phyloP scores from a whole-genome alignment of 1,140 invertebrate genomes.

The Drosophila elegans region DNA sequence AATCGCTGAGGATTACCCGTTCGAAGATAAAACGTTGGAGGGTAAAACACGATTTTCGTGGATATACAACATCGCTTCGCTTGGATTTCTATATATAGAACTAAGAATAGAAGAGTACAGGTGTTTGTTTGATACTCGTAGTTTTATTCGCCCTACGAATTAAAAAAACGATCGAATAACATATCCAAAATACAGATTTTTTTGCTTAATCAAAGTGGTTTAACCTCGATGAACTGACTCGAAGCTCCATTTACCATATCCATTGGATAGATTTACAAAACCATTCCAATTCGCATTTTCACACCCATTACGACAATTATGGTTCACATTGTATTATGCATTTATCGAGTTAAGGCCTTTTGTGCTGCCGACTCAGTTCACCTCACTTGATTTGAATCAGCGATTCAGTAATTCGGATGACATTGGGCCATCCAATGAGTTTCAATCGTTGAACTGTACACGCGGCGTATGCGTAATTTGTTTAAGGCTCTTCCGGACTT shows the following conservation, averaged over 20 bases:
- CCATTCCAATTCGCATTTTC: constrained; percentile 13
- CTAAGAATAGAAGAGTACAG: constrained; percentile 36
- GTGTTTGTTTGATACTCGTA: constrained; percentile 51
- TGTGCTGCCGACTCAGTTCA: constrained; percentile 29
- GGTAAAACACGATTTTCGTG: not conserved
- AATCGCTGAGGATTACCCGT: constrained; percentile 29
- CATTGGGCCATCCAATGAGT: constrained; percentile 14
- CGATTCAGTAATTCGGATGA: constrained; percentile 6
- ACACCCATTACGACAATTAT: constrained; percentile 34
- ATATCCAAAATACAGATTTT: constrained; percentile 53
- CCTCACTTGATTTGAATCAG: constrained; percentile 20
- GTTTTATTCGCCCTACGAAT: constrained; percentile 6
- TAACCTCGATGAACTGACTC: constrained; percentile 3
- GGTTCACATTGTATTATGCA: constrained; percentile 50
- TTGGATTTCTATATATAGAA: constrained; percentile 2
- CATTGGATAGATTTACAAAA: constrained; percentile 12
- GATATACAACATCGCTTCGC: not conserved
- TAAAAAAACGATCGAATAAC: constrained; percentile 34
- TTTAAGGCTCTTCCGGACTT: constrained; percentile 1
- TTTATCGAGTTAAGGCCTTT: constrained; percentile 52
- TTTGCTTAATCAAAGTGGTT: constrained; percentile 67
- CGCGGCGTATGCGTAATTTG: constrained; percentile 41
- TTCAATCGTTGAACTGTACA: not conserved
- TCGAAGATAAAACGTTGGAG: constrained; percentile 21
- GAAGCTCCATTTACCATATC: constrained; percentile 2